Evolutionary conservation across 1,140 invertebrate species (phyloP), one percentile per base, ranked within the genome.

Genomic region (Drosophila prosaltans): DNA sequence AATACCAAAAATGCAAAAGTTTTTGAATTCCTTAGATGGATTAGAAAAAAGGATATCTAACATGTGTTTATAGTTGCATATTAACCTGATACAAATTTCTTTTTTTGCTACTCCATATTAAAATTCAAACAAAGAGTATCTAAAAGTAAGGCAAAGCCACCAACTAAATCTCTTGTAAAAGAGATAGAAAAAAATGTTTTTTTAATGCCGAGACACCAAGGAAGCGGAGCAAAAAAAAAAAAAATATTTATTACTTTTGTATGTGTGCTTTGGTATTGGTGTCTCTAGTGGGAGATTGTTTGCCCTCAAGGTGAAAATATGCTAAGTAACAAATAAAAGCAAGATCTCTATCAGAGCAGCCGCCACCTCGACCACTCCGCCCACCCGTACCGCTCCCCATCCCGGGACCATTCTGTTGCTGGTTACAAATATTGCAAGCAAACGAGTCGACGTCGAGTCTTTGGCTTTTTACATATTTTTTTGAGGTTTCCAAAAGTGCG

Each of bases 241-340:
- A 81, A 86, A 82, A 82, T 88, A 88, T 88, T 86, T 85, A 85
- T 85, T 85, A 85, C 82, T 86, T 62, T 75, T 54, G 51, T 69
- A 10, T 45, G 66, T 58, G 58, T 39, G 62, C 65, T 40, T 64
- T 54, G 69, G 48, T 67, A 63, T 63, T 59, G 32, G 28, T 72
- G 54, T 64, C 67, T 82, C 83, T 88, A 88, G 83, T 80, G 83
- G 83, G 80, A 86, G 80, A 86, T 80, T 82, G 72, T 74, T 88
- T 86, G 82, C 76, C 82, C 82, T 88, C 76, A 77, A 88, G 83
- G 83, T 86, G 83, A 86, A 88, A 86, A 86, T 86, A 86, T 86
- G 83, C 83, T 88, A 86, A 88, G 83, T 86, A 88, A 86, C 83
- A 86, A 86, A 86, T 86, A 86, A 86, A 88, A 77, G 76, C 80